Conservation (phyloP, 2,888 invertebrate species). For the Branchellion lobata region DNA sequence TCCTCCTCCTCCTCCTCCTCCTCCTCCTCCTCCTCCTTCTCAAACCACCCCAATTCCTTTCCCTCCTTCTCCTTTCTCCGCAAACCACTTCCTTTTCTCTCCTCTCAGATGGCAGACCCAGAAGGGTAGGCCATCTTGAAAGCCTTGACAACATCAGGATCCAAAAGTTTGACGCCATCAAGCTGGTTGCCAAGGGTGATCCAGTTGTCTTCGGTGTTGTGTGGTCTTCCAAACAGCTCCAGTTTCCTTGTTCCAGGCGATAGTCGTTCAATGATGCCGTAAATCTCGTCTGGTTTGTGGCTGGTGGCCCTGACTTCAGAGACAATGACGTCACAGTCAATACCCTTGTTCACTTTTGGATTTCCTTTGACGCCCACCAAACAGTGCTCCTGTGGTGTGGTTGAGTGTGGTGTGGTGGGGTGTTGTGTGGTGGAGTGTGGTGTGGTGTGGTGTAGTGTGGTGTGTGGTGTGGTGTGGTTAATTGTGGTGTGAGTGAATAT, state of each 20-base stretch:
- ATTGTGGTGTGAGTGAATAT: too few relatives aligned
- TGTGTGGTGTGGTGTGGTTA: constrained; percentile 54
- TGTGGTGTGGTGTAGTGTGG: too few relatives aligned
- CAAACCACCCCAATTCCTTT: constrained; percentile 46
- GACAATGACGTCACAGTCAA: constrained; percentile 96
- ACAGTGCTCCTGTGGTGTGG: constrained; percentile 22
- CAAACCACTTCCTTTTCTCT: too few relatives aligned
- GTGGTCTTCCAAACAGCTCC: constrained; percentile 91
- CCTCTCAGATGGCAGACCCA: constrained; percentile 28
- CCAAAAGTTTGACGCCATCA: constrained; percentile 87
- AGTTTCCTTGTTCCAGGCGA: constrained; percentile 96
- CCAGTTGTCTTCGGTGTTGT: constrained; percentile 98
- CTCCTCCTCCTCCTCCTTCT: constrained; percentile 62
- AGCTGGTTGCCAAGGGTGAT: constrained; percentile 91
- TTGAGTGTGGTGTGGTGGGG: too few relatives aligned
- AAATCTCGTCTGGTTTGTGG: constrained; percentile 97
- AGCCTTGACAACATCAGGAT: constrained; percentile 83
- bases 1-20: constrained; percentile 66
- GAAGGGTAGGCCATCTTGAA: constrained; percentile 89
- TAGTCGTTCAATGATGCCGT: constrained; percentile 91
- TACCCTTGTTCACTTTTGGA: constrained; percentile 80
- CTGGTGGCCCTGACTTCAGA: constrained; percentile 93
- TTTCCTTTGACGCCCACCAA: constrained; percentile 90
- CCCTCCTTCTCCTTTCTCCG: constrained; percentile 71
- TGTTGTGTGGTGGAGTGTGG: too few relatives aligned